Percentiles rank a stretch among this genome's conserved stretches.
Evolutionary conservation across 2,888 invertebrate species (phyloP).

Genomic region (Melieria picta): DNA sequence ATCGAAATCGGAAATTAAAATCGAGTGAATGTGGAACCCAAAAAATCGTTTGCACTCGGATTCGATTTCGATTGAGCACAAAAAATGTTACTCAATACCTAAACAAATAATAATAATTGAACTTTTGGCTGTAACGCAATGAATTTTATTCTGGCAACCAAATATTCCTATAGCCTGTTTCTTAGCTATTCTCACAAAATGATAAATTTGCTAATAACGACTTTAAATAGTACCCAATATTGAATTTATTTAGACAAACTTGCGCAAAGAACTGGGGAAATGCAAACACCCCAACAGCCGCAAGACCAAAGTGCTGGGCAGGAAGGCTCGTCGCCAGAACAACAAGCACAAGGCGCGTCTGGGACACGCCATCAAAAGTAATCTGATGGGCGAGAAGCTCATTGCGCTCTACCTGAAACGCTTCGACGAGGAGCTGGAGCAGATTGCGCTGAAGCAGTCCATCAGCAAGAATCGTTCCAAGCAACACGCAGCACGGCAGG

Average conservation of each 20-base stretch:
- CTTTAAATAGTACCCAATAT: neutral
- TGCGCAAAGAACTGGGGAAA: constrained; percentile 68
- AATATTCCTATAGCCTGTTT: too few relatives aligned
- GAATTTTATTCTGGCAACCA: too few relatives aligned
- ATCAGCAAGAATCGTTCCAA: constrained; percentile 74
- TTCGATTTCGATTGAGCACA: too few relatives aligned
- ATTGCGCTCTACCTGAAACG: constrained; percentile 69
- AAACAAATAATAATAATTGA: too few relatives aligned
- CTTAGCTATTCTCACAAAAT: constrained; percentile 23
- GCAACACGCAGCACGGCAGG: constrained; percentile 84
- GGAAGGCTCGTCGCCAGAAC: constrained; percentile 72
- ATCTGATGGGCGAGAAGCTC: constrained; percentile 78
- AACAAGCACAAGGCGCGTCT: constrained; percentile 65
- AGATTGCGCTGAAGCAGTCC: constrained; percentile 81
- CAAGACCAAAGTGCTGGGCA: constrained; percentile 78
- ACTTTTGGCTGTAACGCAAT: too few relatives aligned
- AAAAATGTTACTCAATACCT: too few relatives aligned
- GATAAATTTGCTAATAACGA: constrained; percentile 29
- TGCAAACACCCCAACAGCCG: constrained; percentile 87
- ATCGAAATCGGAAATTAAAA: too few relatives aligned
- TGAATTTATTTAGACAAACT: constrained; percentile 60
- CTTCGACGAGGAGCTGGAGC: constrained; percentile 82
- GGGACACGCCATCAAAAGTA: constrained; percentile 76
- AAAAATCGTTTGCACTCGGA: too few relatives aligned
- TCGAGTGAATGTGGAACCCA: too few relatives aligned